Percentiles rank a stretch among this genome's conserved stretches.
Evolutionary conservation across 2,888 invertebrate genomes (phyloP).

Genomic region (Cheilosia vernalis): DNA sequence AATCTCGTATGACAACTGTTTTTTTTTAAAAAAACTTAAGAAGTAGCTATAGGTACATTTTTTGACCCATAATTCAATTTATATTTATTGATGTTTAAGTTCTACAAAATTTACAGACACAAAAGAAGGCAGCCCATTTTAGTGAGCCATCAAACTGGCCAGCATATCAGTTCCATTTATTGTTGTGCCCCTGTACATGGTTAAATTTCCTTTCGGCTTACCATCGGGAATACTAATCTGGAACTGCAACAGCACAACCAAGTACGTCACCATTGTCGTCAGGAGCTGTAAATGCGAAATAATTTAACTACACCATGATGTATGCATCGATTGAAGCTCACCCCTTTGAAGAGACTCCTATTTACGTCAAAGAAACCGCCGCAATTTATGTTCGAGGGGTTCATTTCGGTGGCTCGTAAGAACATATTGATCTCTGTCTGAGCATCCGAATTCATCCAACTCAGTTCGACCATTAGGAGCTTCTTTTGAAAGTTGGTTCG

Average conservation of each 20-base stretch:
- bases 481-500: constrained; percentile 90
- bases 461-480: constrained; percentile 88
- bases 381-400: constrained; percentile 89
- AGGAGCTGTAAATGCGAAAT: constrained; percentile 84
- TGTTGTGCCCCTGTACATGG: constrained; percentile 16
- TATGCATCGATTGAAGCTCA: constrained; percentile 79
- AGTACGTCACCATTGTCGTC: constrained; percentile 90
- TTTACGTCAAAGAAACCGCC: constrained; percentile 90
- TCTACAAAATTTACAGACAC: background rate
- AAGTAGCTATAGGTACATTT: too few species aligned
- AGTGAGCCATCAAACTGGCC: constrained; percentile 66
- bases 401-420: constrained; percentile 90
- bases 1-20: too few species aligned
- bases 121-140: constrained; percentile 71
- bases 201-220: constrained; percentile 49
- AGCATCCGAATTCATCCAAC: constrained; percentile 90
- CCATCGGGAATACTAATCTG: constrained; percentile 88
- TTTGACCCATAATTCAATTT: too few species aligned
- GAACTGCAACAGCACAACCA: constrained; percentile 89
- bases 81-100: background rate
- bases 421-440: constrained; percentile 92
- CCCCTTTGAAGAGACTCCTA: constrained; percentile 89
- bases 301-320: background rate
- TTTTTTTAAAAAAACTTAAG: too few species aligned
- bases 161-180: constrained; percentile 76